These are phyloP conservation scores for Drosophila ambigua DNA, from an alignment of 1,140 invertebrate genomes.

Conservation along the genomic window DNA sequence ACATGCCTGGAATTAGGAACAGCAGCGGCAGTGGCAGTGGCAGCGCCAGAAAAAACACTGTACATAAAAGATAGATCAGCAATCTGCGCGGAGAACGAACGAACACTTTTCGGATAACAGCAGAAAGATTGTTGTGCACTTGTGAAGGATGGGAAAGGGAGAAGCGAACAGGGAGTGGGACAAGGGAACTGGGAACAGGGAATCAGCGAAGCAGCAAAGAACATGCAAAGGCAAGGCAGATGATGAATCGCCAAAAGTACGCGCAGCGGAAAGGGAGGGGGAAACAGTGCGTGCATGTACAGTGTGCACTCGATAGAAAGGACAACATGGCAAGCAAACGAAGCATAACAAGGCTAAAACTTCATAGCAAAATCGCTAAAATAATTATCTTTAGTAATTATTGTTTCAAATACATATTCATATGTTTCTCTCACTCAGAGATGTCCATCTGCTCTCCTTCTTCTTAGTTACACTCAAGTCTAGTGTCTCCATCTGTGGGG, in stretches of 20 bases:
- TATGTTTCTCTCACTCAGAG: no score
- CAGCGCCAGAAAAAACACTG: constrained; percentile 4
- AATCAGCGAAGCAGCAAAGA: constrained; percentile 43
- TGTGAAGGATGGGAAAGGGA: no score
- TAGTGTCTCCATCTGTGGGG: background rate
- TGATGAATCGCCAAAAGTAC: constrained; percentile 63
- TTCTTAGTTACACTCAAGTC: no score
- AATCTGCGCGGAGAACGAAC: constrained; percentile 14
- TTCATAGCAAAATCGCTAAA: no score
- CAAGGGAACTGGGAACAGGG: background rate
- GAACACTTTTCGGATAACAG: constrained; percentile 20
- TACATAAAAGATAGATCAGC: constrained; percentile 31
- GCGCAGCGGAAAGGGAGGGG: background rate
- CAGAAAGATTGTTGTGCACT: no score
- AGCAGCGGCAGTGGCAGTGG: constrained; percentile 1
- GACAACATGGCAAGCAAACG: no score
- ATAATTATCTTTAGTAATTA: no score
- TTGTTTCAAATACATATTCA: no score
- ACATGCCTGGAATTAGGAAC: constrained; percentile 21
- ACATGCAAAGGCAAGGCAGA: constrained; percentile 59
- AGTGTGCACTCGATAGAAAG: no score
- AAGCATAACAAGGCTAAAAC: no score
- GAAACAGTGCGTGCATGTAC: background rate
- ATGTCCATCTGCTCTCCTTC: no score
- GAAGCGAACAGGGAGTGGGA: background rate